These are phyloP conservation scores for Procapra przewalskii DNA, from an alignment of 2,113 vertebrate genomes.

Conservation along the genomic window DNA sequence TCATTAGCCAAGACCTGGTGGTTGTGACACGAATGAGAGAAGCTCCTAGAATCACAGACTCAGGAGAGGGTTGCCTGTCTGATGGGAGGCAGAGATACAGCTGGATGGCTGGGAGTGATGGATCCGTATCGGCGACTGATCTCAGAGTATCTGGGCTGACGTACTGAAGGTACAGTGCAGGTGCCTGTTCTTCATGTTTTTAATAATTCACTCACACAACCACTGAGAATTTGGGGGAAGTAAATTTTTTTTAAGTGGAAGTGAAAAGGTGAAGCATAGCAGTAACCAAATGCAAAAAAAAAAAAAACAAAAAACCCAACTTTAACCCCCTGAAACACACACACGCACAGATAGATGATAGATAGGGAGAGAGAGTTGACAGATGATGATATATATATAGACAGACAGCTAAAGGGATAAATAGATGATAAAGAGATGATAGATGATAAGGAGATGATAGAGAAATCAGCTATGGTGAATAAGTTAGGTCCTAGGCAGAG, in stretches of 20 bases:
- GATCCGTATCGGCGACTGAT: accelerated
- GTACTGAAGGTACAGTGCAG: neutral
- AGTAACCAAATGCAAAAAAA: neutral
- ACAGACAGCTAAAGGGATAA: neutral
- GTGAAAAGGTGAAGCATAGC: neutral
- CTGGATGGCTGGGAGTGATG: too few species aligned
- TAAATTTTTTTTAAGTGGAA: neutral
- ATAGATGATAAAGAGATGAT: neutral
- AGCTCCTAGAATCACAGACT: neutral
- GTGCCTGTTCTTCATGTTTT: neutral
- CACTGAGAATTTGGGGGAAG: neutral
- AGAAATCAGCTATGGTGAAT: neutral
- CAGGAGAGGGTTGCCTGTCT: neutral
- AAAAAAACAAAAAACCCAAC: neutral
- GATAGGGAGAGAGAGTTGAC: neutral
- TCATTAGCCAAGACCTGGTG: neutral
- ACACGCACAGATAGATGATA: neutral
- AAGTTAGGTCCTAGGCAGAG: neutral
- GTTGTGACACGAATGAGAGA: neutral
- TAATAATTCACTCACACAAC: neutral
- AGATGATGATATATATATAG: neutral
- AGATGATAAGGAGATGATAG: neutral
- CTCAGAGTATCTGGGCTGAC: neutral
- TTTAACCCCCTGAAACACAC: neutral
- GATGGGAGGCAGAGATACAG: neutral